Conservation (phyloP, 1,140 invertebrate species). For the Habropoda laboriosa region DNA sequence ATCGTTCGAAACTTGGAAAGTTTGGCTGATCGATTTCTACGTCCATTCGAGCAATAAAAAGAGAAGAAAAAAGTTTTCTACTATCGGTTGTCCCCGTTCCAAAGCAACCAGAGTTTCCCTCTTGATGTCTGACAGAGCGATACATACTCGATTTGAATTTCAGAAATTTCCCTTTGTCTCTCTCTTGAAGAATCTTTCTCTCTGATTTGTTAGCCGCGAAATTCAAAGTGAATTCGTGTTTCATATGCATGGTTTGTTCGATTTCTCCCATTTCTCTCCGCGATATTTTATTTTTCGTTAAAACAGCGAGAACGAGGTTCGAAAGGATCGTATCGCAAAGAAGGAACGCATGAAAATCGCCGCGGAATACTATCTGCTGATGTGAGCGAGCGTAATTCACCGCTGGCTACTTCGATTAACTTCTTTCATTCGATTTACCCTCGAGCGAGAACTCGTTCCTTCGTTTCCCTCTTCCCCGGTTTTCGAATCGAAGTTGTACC, state of each 20-base stretch:
- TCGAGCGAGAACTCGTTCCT: neutral
- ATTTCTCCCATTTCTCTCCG: too few species aligned
- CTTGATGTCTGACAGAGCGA: neutral
- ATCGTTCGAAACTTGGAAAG: neutral
- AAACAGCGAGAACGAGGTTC: too few species aligned
- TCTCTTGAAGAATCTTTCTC: too few species aligned
- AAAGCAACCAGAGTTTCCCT: neutral
- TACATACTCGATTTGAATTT: conserved; percentile 20
- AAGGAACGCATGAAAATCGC: neutral
- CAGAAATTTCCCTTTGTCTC: neutral
- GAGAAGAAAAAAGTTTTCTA: too few species aligned
- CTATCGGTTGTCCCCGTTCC: neutral
- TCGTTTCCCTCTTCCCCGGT: neutral
- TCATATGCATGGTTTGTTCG: too few species aligned
- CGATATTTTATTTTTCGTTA: too few species aligned
- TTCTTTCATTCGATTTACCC: conserved; percentile 36
- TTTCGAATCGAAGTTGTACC: neutral
- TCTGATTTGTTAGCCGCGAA: neutral
- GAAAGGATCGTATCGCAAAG: too few species aligned
- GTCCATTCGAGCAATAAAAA: too few species aligned
- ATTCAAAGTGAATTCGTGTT: too few species aligned
- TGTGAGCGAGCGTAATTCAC: conserved; percentile 9
- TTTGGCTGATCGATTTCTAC: neutral
- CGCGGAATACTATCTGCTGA: neutral
- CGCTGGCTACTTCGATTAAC: conserved; percentile 5